Base-by-base conservation (phyloP, 1,140 invertebrate species). In the Heliconius eleuchia region DNA sequence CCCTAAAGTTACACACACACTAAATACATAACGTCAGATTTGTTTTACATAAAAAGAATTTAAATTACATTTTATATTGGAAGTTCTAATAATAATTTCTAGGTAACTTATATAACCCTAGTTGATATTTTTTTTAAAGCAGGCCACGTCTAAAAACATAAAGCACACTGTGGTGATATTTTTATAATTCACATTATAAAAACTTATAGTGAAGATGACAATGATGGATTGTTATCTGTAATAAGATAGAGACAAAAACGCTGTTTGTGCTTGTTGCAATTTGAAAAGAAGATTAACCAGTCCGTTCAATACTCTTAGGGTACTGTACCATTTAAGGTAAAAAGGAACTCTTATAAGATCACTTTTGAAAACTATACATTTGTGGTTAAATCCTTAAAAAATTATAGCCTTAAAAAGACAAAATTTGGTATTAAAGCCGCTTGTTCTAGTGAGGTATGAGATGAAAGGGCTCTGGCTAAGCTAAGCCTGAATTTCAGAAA, bases 181-280 rank as follows among this genome's bases (percentile, higher is more conserved):
- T 66, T 66, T 66, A 66, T 66, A 66, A 66, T 66, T 16, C n/a
- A 13, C 60, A 27, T 66, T 66, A 66, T 27, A 66, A 66, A 66
- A 66, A 66, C 57, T 5, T 66, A 66, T 5, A 66, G 23, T 82
- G 82, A 76, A 79, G 78, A 84, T 84, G 82, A 79, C 80, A 84
- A 84, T 84, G 80, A 83, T 79, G 80, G 78, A 84, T 84, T 81
- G 78, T 60, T 30, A 66, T 30, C 71, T n/a, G 52, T 75, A 50
- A 76, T 30, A 16, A 72, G 74, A 80, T 76, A 74, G 78, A 80
- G 78, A 80, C 37, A 72, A 37, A 50, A 80, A 66, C 60, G 60
- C 13, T 66, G 23, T 30, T 30, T 27, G 11, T 11, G 23, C 27
- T 66, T 66, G 60, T 66, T n/a, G 9, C 9, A 66, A 66, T 66